Base-by-base conservation (phyloP, 2,888 invertebrate species). In the Falcaria lacertinaria region DNA sequence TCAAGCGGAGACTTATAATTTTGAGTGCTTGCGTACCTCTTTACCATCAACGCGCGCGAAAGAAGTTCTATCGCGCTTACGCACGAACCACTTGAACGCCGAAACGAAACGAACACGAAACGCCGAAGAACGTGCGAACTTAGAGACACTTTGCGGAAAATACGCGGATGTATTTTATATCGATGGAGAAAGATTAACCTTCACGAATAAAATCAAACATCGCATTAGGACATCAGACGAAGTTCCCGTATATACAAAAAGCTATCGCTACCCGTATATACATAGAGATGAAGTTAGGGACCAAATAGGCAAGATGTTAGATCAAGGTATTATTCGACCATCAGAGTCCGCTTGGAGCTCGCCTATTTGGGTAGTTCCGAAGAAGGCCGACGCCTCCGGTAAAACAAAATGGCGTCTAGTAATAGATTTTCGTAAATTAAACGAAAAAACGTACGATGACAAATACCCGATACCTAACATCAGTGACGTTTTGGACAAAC, bases 21-120 rank as follows among this genome's bases (percentile, higher is more conserved):
- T 25, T n/a, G 39, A 61, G 39, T 53, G 41, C 41, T 38, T 6
- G 53, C 59, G 37, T 16, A 51, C 41, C 19, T n/a, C 52, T 22
- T 35, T 28, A 8, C 8, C 22, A 5, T 1, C 33, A 0, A 8
- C 43, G 0, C 58, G 60, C 15, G 47, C 34, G 0, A 14, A 50
- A 5, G 47, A 56, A 11, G 54, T 57, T 4, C 2, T 57, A 6
- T 50, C 60, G 7, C 56, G 58, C 0, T 38, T 69, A 5, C 56
- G 66, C 4, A 66, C 61, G 0, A 52, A 60, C 4, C 65, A 67
- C 45, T 33, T 67, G n/a, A 64, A 66, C 15, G 25, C 37, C 0
- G 65, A 69, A 19, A n/a, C n/a, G n/a, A n/a, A n/a, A n/a, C n/a
- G n/a, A n/a, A n/a, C n/a, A n/a, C n/a, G n/a, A n/a, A 64, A 66